Percentiles rank a stretch among this genome's conserved stretches.
phyloP scores from a whole-genome alignment of 2,113 vertebrate species.

The Megaceryle torquata region DNA sequence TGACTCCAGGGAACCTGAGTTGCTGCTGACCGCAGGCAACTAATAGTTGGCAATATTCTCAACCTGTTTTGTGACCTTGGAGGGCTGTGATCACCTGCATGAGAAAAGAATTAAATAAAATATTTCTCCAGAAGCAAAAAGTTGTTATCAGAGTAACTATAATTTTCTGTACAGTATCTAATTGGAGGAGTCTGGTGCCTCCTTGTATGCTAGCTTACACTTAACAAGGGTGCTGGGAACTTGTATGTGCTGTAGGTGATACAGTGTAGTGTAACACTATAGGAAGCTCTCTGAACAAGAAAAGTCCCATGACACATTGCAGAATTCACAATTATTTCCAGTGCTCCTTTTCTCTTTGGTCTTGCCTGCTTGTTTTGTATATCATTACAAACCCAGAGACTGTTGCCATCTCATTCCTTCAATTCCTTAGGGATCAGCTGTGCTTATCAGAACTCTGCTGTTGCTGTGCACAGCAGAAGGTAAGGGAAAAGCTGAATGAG shows the following conservation, averaged over 20 bases:
- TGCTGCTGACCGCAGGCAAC: neutral
- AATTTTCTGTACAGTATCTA: neutral
- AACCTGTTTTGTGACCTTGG: neutral
- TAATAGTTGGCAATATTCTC: neutral
- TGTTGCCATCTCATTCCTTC: neutral
- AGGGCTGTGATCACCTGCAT: neutral
- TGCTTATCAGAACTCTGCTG: neutral
- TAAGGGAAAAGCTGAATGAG: neutral
- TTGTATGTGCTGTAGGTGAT: fast-evolving
- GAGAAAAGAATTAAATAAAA: neutral
- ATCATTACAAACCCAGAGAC: neutral
- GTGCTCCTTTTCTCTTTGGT: neutral
- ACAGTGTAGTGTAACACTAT: neutral
- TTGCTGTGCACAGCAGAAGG: fast-evolving
- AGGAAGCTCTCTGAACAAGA: neutral
- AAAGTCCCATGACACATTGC: fast-evolving
- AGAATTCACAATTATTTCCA: neutral
- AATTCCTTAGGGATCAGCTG: neutral
- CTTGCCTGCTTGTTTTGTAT: neutral
- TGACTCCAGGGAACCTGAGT: neutral
- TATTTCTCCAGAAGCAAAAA: neutral
- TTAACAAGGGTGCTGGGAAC: neutral
- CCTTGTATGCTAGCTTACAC: neutral
- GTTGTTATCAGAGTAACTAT: neutral
- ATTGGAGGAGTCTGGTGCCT: neutral